These are phyloP conservation scores for Diabrotica virgifera DNA, from an alignment of 1,140 invertebrate genomes.

Conservation along the genomic window DNA sequence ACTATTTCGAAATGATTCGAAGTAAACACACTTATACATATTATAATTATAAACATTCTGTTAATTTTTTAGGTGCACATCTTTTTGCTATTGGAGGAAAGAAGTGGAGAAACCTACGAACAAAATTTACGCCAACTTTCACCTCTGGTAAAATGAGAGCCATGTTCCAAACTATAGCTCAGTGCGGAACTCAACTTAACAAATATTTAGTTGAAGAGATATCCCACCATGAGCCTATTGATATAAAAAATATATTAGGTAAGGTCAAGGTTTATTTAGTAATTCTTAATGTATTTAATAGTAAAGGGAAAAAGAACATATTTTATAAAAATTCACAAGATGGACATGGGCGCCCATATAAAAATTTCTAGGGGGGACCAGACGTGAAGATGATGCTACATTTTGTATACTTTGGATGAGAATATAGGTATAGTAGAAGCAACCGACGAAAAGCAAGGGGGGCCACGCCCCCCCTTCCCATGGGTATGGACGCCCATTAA, in stretches of 20 bases:
- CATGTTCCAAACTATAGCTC: conserved; percentile 45
- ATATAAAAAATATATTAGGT: conserved; percentile 51
- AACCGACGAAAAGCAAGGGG: no score
- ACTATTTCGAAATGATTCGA: no score
- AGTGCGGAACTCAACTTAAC: conserved; percentile 42
- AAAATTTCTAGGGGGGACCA: no score
- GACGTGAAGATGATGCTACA: no score
- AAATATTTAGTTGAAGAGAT: conserved; percentile 42
- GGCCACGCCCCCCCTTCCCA: no score
- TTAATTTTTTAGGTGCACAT: conserved; percentile 38
- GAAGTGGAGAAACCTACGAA: conserved; percentile 51
- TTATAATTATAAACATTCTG: no score
- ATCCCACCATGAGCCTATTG: conserved; percentile 42
- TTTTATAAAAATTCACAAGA: no score
- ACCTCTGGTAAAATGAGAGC: conserved; percentile 51
- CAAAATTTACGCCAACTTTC: conserved; percentile 52
- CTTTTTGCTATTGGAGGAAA: conserved; percentile 49
- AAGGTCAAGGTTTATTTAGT: background rate
- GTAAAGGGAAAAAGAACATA: background rate
- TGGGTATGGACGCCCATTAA: no score
- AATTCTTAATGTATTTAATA: background rate
- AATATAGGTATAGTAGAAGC: no score
- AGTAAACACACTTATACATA: no score
- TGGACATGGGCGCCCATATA: no score
- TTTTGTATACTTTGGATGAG: no score